A percentile compares a stretch with the other conserved stretches of the same genome.
phyloP scores from a whole-genome alignment of 2,888 invertebrate species.

The Orthonevra nobilis region DNA sequence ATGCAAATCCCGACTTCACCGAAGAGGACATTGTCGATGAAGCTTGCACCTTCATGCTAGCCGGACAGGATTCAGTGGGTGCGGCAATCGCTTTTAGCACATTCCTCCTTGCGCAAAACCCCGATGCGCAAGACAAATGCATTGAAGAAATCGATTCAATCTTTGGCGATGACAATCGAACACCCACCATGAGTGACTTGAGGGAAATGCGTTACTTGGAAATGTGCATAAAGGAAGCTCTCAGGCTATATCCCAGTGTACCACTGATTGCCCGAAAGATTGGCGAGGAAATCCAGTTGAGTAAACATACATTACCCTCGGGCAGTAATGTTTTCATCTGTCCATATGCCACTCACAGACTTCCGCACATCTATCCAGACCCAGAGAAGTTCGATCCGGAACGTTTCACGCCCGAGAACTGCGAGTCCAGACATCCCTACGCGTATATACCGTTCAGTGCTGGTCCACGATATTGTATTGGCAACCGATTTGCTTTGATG shows the following conservation, averaged over 20 bases:
- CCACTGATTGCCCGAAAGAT: conserved; percentile 78
- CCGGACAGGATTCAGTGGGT: conserved; percentile 84
- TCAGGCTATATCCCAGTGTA: conserved; percentile 81
- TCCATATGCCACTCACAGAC: conserved; percentile 82
- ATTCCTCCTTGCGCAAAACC: conserved; percentile 82
- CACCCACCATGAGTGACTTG: conserved; percentile 82
- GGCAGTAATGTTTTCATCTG: conserved; percentile 82
- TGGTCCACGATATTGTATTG: conserved; percentile 82
- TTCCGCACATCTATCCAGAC: conserved; percentile 82
- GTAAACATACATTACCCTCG: conserved; percentile 81
- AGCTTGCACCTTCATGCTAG: conserved; percentile 84
- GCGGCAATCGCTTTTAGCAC: conserved; percentile 82
- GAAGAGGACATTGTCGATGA: conserved; percentile 83
- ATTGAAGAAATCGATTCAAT: conserved; percentile 81
- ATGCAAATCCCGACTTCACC: conserved; percentile 81
- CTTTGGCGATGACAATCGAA: conserved; percentile 79
- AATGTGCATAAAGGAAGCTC: conserved; percentile 85
- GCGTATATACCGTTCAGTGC: conserved; percentile 83
- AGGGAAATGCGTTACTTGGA: conserved; percentile 85
- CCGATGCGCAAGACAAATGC: conserved; percentile 80
- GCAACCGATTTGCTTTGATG: conserved; percentile 83
- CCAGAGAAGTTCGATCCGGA: conserved; percentile 83
- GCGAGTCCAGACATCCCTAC: conserved; percentile 81
- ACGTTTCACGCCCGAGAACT: conserved; percentile 81
- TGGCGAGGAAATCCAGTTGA: conserved; percentile 79